Base-by-base conservation (phyloP, 2,113 vertebrate species). In the Butastur rufipennis region DNA sequence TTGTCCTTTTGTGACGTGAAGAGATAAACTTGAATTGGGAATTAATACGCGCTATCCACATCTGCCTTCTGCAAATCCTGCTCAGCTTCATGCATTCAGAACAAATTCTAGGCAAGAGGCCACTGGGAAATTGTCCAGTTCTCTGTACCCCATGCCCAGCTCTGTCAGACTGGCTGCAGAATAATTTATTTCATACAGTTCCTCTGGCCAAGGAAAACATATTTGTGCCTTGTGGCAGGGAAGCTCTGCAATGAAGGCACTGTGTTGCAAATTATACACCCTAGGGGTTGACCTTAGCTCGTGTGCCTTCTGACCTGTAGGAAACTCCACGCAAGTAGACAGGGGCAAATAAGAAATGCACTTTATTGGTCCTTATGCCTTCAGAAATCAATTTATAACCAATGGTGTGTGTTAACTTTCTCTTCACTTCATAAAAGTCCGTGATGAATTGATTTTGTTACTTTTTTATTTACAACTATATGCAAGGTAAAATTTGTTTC, bases 191-290 rank as follows among this genome's bases (percentile, higher is more conserved):
- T 98, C 97, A 92, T 96, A 80, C 96, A 71, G 82, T 75, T 95
- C 81, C 84, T 68, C 65, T 26, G 89, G 98, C 98, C 98, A 99
- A 98, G 97, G 96, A 97, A 98, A 99, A 98, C 97, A 98, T 86
- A 95, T 96, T 86, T 23, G 72, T 66, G 78, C 96, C 98, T 98
- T 62, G 93, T 97, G 98, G 98, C 97, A 96, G 86, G 96, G 95
- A 87, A 84, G 92, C 97, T 95, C 94, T 97, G 96, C 97, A 97
- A 83, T 70, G 95, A 97, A 97, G 96, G 96, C 97, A 88, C 98
- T 97, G 95, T 97, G 97, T 61, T 97, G 96, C 96, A 96, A 97
- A 97, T 92, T 93, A 88, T 79, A 80, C 90, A 95, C 96, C 95
- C 90, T 89, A 56, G 96, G 97, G 96, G 92, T 59, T 97, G 98